Base-by-base conservation (phyloP, 1,140 invertebrate genomes). In the Matsumurasca onukii region DNA sequence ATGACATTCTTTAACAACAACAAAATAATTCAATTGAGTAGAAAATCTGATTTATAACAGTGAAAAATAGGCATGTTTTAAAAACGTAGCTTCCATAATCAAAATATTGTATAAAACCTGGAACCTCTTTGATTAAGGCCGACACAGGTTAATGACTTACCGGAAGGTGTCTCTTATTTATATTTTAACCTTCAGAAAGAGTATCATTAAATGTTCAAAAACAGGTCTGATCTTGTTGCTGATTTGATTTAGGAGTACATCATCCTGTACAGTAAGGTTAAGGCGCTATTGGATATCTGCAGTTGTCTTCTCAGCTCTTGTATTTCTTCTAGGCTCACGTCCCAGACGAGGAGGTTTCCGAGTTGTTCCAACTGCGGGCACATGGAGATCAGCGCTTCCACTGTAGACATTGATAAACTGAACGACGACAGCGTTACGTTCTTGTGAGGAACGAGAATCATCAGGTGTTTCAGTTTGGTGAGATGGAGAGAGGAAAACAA, bases 241-340 rank as follows among this genome's bases (percentile, higher is more conserved):
- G n/a, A n/a, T n/a, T n/a, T n/a, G n/a, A n/a, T 45, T 59, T 59
- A 59, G 1, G 55, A 59, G 25, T 59, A 59, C 62, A 65, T 65
- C n/a, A 45, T 45, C 48, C 27, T 65, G 25, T 65, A 65, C 13
- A 65, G 13, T 31, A 65, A 45, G 9, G 27, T 27, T 45, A 65
- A 65, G 12, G 62, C 62, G 48, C 62, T 65, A 17, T 65, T 65
- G 27, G 31, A 45, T 17, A 45, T 24, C 24, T 45, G 9, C 24
- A 65, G 31, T 24, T 65, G 31, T 22, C 39, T 45, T 39, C 62
- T 39, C n/a, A 65, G 20, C 27, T 65, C 62, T 45, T 65, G 31
- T 2, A 65, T 27, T 27, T 65, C 62, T 65, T 65, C 62, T 22
- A 65, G 27, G 39, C 39, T 20, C 2, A 65, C 62, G 22, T 65